Base-by-base conservation (phyloP, 2,113 vertebrate species). In the Cyprinodon brontotheroides region DNA sequence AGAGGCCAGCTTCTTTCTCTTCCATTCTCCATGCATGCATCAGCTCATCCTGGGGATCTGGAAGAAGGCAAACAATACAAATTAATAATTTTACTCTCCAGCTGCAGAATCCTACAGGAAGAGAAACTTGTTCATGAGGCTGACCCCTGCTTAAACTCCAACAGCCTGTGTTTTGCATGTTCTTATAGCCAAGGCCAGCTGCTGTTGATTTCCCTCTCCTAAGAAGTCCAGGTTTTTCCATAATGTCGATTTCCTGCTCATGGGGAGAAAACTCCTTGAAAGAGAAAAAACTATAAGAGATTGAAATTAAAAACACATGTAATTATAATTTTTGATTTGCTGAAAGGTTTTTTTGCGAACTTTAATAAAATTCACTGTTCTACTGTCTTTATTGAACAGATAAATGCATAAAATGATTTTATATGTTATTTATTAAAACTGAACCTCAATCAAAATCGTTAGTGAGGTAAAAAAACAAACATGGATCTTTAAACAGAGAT, bases 111-210 rank as follows among this genome's bases (percentile, higher is more conserved):
- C 20, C 9, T 60, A 39, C 8, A 66, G 45, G 15, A 45, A 39
- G 11, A n/a, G 10, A 7, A 4, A 38, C 14, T 7, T 2, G 6
- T 9, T 36, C 7, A 22, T 22, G 4, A 29, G 10, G 20, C 78
- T n/a, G 36, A 94, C 94, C 94, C 94, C 92, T 61, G 82, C 68
- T 94, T 95, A 69, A 95, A 93, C 76, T 94, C 89, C 3, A 4
- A 81, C 53, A 95, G 89, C 64, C 91, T 84, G 76, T 94, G 85
- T 73, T 77, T 82, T 0, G 94, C 29, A 95, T 87, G 73, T 94
- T 92, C 13, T n/a, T 82, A 87, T 93, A 94, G 47, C 94, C 94
- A 20, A 95, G 83, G 61, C 74, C 77, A 95, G 80, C 36, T 94
- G 94, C 12, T 93, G 78, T 15, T 86, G 75, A 95, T 93, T 70